Evolutionary conservation across 2,888 invertebrate genomes (phyloP), one percentile per base, ranked within the genome.

Genomic region (Meteorus cinctellus): DNA sequence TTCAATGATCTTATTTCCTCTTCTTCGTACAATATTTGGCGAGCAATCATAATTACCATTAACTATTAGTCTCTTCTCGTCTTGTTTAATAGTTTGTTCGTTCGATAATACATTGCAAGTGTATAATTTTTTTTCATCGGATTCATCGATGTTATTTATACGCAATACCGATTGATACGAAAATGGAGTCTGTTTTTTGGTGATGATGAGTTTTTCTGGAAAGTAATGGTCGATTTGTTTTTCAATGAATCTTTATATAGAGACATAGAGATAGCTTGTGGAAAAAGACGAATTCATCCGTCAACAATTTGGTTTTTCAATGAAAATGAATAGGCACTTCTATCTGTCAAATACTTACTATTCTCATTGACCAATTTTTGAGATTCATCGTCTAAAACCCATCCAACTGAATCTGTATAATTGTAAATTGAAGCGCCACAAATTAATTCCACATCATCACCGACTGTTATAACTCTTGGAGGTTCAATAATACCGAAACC

Each of bases 401-500:
- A 94, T 19, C 86, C 81, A 2, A 94, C 85, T 14, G 90, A 82
- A 3, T 89, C 85, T 0, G 91, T 90, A 77, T 88, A 90, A 79
- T 90, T 89, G 70, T 90, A 90, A 24, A 91, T 89, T 0, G 93
- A 91, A 0, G 92, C 93, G 2, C 91, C 92, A 85, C 95, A 95
- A 5, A 89, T 91, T 6, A 94, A 81, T 19, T 86, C 88, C 0
- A 94, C 84, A 73, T 91, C 84, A 79, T 94, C 94, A 0, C 92
- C 92, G 41, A 90, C 89, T 0, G 93, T 91, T 1, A 91, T 62
- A 78, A 80, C 65, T 78, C 76, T 24, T 79, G 80, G 74, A 24
- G 84, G 82, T 5, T 77, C 80, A 51, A 91, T 89, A 24, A 91
- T 86, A 60, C 86, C 87, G 75, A 91, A 90, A 12, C 91, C 91